Conservation (phyloP, 2,113 vertebrate species). For the Zeus faber region DNA sequence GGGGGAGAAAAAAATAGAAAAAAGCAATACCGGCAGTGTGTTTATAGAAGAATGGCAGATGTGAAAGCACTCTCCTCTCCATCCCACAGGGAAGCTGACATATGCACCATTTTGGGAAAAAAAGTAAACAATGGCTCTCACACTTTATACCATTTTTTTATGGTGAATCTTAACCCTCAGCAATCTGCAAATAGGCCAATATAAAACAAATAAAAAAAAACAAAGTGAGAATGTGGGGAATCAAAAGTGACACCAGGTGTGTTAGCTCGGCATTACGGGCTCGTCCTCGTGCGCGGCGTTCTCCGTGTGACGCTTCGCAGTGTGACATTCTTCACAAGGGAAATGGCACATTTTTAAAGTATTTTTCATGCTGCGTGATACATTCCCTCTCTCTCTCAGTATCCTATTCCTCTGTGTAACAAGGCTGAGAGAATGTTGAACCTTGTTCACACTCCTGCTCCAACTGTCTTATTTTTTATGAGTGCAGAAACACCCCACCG, state of each 20-base stretch:
- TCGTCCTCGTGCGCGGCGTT: slow-evolving; percentile 32
- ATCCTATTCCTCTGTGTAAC: slow-evolving; percentile 10
- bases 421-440: slow-evolving; percentile 33
- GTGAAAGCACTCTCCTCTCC: slow-evolving; percentile 60
- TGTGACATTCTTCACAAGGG: slow-evolving; percentile 13
- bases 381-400: slow-evolving; percentile 12
- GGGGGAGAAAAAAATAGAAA: slow-evolving; percentile 34
- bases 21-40: slow-evolving; percentile 54
- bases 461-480: too few species aligned
- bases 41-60: slow-evolving; percentile 73
- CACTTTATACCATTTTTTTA: slow-evolving; percentile 36
- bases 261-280: slow-evolving; percentile 28
- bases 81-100: slow-evolving; percentile 66
- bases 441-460: slow-evolving; percentile 1
- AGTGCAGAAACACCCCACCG: neutral
- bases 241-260: slow-evolving; percentile 48
- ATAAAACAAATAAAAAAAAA: slow-evolving; percentile 35
- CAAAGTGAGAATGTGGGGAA: slow-evolving; percentile 48
- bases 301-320: slow-evolving; percentile 6
- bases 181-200: slow-evolving; percentile 67
- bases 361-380: neutral
- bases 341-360: slow-evolving; percentile 23
- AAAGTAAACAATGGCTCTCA: slow-evolving; percentile 72
- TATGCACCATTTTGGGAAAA: slow-evolving; percentile 58
- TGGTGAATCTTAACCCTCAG: slow-evolving; percentile 57